phyloP scores from a whole-genome alignment of 1,140 invertebrate genomes.

The Yoshiicerus persimilis region DNA sequence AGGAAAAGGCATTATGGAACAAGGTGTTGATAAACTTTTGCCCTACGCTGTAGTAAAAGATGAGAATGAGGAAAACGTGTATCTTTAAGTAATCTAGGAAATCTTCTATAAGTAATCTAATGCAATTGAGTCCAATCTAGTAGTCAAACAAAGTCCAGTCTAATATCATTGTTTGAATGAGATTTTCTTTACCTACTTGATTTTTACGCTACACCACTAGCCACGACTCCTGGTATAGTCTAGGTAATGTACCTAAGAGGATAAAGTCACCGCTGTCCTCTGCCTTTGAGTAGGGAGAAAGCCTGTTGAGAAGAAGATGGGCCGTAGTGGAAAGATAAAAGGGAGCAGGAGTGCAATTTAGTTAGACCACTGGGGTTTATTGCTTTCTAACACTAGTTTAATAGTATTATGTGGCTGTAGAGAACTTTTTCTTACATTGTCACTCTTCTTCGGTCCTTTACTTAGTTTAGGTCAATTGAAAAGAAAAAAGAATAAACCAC shows the following conservation, averaged over 20 bases:
- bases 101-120: not conserved
- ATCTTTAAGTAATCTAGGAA: not conserved
- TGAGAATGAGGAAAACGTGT: not conserved
- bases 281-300: not conserved
- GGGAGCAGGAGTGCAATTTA: conserved; percentile 20
- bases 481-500: not conserved
- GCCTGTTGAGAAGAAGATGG: not conserved
- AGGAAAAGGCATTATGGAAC: too few relatives aligned
- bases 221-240: not conserved
- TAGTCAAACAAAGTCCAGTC: not conserved
- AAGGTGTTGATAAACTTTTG: too few relatives aligned
- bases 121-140: not conserved
- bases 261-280: not conserved
- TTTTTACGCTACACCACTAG: not conserved
- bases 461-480: not conserved
- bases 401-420: not conserved
- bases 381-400: conserved; percentile 6
- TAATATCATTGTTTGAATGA: not conserved
- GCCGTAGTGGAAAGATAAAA: not conserved
- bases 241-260: not conserved
- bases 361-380: conserved; percentile 23
- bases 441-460: not conserved
- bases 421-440: not conserved
- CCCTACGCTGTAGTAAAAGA: not conserved
- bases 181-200: not conserved